A percentile compares a stretch with the other conserved stretches of the same genome.
phyloP scores from a whole-genome alignment of 1,140 invertebrate genomes.

The Asbolus verrucosus region DNA sequence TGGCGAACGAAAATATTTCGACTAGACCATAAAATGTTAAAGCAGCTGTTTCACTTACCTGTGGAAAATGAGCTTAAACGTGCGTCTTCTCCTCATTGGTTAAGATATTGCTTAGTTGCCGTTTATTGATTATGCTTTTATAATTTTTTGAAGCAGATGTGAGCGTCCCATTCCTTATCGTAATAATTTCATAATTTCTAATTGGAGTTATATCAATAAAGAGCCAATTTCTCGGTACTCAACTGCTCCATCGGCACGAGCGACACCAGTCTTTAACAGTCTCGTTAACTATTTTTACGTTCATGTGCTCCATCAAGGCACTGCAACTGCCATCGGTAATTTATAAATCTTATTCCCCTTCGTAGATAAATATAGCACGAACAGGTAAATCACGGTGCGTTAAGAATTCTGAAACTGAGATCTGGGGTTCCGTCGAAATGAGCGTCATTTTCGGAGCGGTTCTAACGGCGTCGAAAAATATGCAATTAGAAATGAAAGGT shows the following conservation, averaged over 20 bases:
- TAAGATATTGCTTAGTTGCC: too few relatives aligned
- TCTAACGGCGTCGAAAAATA: conserved; percentile 12
- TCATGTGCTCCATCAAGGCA: conserved; percentile 18
- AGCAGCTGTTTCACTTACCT: too few relatives aligned
- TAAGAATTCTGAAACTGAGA: background rate
- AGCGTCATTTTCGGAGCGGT: background rate
- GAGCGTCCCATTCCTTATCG: background rate
- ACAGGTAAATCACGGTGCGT: conserved; percentile 13
- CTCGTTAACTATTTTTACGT: conserved; percentile 30
- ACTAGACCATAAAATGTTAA: too few relatives aligned
- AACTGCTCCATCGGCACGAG: conserved; percentile 14
- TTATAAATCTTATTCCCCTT: conserved; percentile 38
- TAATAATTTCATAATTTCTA: too few relatives aligned
- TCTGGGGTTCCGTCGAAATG: background rate
- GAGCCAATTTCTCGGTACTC: background rate
- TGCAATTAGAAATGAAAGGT: conserved; percentile 38
- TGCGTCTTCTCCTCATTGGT: too few relatives aligned
- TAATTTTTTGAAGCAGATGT: too few relatives aligned
- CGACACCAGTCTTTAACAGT: conserved; percentile 9
- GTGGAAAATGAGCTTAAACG: too few relatives aligned
- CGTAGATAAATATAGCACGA: conserved; percentile 11
- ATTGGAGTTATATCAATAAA: background rate
- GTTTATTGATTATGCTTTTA: too few relatives aligned
- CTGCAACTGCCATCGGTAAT: conserved; percentile 33
- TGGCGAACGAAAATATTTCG: too few relatives aligned